These are phyloP conservation scores for Nyctibius bracteatus DNA, from an alignment of 2,113 vertebrate species.

Conservation along the genomic window DNA sequence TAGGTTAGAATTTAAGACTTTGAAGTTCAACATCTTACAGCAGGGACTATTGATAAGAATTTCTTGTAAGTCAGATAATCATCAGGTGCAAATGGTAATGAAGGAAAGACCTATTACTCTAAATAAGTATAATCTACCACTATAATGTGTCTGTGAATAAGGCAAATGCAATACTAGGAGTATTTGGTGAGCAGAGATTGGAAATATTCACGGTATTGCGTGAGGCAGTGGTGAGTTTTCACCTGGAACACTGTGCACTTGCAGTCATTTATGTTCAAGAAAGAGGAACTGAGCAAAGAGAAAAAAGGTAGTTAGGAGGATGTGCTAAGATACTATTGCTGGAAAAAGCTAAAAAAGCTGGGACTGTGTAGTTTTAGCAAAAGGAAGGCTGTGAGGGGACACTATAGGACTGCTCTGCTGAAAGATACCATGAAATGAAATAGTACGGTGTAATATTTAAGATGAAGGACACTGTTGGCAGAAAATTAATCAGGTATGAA, in stretches of 20 bases:
- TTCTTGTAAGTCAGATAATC: background rate
- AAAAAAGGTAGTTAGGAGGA: background rate
- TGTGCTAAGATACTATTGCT: background rate
- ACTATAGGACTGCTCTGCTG: background rate
- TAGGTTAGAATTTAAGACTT: background rate
- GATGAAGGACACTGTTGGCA: background rate
- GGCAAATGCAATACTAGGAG: background rate
- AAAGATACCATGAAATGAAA: background rate
- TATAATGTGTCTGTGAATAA: background rate
- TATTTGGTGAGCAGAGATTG: background rate
- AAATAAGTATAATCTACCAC: background rate
- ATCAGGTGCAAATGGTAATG: background rate
- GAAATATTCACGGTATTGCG: background rate
- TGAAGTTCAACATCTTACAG: background rate
- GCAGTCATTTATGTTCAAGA: background rate
- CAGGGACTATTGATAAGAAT: background rate
- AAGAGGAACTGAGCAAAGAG: background rate
- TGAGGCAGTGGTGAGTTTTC: background rate
- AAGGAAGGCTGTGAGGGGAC: background rate
- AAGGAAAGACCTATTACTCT: background rate
- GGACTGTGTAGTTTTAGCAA: background rate
- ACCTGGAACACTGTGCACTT: background rate
- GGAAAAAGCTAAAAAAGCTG: background rate
- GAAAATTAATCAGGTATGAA: background rate
- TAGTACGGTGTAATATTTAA: background rate